Evolutionary conservation across 2,888 invertebrate genomes (phyloP).

Genomic region (Chloroclysta siterata): DNA sequence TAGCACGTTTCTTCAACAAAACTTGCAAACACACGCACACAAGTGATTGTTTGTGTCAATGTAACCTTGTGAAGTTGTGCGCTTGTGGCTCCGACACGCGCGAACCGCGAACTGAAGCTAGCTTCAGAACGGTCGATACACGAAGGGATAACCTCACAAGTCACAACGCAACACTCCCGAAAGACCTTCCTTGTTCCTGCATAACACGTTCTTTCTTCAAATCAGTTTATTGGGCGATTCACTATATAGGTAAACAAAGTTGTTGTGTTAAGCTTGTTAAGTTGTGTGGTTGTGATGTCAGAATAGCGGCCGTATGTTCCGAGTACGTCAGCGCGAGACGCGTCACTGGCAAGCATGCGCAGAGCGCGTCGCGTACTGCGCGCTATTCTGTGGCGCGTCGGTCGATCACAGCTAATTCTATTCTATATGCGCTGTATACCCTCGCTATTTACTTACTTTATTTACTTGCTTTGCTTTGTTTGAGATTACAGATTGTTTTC

Average conservation of each 20-base stretch:
- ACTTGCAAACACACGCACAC: background rate
- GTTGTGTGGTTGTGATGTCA: slow-evolving; percentile 18
- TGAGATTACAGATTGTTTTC: background rate
- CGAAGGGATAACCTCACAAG: slow-evolving; percentile 4
- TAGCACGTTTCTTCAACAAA: background rate
- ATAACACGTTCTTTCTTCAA: background rate
- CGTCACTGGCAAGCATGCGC: slow-evolving; percentile 62
- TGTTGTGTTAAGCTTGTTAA: slow-evolving; percentile 28
- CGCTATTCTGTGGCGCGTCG: slow-evolving; percentile 38
- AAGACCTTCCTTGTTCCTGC: background rate
- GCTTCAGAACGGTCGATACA: slow-evolving; percentile 11
- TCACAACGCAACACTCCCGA: background rate
- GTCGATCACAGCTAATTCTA: slow-evolving; percentile 51
- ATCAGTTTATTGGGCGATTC: background rate
- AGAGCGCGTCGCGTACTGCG: slow-evolving; percentile 8
- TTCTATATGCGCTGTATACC: slow-evolving; percentile 15
- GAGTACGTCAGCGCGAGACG: slow-evolving; percentile 48
- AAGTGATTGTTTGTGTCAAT: slow-evolving; percentile 1
- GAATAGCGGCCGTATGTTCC: slow-evolving; percentile 18
- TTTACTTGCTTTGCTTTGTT: slow-evolving; percentile 11
- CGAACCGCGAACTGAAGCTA: slow-evolving; percentile 1
- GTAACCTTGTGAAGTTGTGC: slow-evolving; percentile 25
- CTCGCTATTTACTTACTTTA: slow-evolving; percentile 19
- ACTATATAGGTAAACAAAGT: background rate
- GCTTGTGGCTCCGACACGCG: slow-evolving; percentile 13